Base-by-base conservation (phyloP, 2,113 vertebrate species). In the Eira barbara region DNA sequence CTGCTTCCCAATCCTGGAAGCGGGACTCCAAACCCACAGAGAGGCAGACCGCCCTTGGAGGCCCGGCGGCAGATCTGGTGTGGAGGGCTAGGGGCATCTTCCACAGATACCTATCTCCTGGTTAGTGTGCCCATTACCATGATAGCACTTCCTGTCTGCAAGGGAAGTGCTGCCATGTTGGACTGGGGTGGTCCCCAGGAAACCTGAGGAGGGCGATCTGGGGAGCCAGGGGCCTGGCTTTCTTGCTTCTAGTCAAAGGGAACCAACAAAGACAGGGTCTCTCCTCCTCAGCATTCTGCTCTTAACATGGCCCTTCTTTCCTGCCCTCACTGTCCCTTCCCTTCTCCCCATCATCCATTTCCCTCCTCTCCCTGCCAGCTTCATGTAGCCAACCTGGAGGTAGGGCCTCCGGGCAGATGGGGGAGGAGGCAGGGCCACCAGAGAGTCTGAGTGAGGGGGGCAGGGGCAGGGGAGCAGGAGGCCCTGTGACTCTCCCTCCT, bases 401-500 rank as follows among this genome's bases (percentile, higher is more conserved):
- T 55, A 61, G 94, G 91, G 59, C 76, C 91, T 97, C 87, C 5
- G 3, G 88, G 94, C 76, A 82, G 74, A 63, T 65, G 42, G 18
- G 88, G 95, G 91, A 57, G 92, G 94, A 90, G 83, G 76, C 94
- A 97, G 93, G 97, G 84, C 82, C 93, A 79, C 89, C 57, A 84
- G 92, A 61, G 83, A 85, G 80, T 95, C 76, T 81, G 65, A 93
- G 63, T 39, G 84, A 52, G 81, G 89, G n/a, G 80, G 84, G 59
- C 18, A 29, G 76, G 80, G 82, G 45, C 3, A 17, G 93, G 96
- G 97, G 97, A 95, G 67, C 94, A 97, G 96, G 95, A 96, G 96
- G 89, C 97, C 98, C 97, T 47, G 42, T 89, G 83, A 97, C 91
- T 96, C 85, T 95, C 95, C 94, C 86, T 91, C 96, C 96, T 96